Conservation (phyloP, 1,140 invertebrate genomes). For the Macrotrachela quadricornifera region DNA sequence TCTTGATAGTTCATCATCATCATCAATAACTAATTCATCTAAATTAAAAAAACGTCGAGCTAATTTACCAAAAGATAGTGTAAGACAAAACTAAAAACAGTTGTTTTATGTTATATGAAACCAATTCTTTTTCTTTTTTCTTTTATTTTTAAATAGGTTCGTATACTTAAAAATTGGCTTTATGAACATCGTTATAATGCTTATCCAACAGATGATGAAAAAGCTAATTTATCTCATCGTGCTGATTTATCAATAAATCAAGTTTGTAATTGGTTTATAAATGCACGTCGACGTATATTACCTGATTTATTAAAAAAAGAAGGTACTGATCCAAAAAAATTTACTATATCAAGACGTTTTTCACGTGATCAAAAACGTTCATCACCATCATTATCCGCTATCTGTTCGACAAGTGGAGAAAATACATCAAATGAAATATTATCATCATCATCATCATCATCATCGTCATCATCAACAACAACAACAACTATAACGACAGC, state of each 20-base stretch:
- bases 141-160: no score
- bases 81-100: slow-evolving; percentile 33
- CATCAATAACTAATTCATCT: no score
- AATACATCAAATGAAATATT: no score
- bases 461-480: no score
- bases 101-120: no score
- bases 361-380: no score
- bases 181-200: slow-evolving; percentile 80
- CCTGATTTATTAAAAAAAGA: slow-evolving; percentile 75
- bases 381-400: no score
- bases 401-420: no score
- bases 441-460: no score
- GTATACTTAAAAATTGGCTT: slow-evolving; percentile 66
- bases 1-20: no score
- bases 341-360: slow-evolving; percentile 42
- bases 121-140: no score
- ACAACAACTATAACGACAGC: no score
- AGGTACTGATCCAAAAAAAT: slow-evolving; percentile 69
- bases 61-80: slow-evolving; percentile 72
- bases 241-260: slow-evolving; percentile 63
- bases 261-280: slow-evolving; percentile 94
- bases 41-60: slow-evolving; percentile 47
- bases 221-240: slow-evolving; percentile 55
- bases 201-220: slow-evolving; percentile 77
- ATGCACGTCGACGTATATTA: slow-evolving; percentile 64